Evolutionary conservation across 2,888 invertebrate species (phyloP), one percentile per base, ranked within the genome.

Genomic region (Pseudococcus longispinus): DNA sequence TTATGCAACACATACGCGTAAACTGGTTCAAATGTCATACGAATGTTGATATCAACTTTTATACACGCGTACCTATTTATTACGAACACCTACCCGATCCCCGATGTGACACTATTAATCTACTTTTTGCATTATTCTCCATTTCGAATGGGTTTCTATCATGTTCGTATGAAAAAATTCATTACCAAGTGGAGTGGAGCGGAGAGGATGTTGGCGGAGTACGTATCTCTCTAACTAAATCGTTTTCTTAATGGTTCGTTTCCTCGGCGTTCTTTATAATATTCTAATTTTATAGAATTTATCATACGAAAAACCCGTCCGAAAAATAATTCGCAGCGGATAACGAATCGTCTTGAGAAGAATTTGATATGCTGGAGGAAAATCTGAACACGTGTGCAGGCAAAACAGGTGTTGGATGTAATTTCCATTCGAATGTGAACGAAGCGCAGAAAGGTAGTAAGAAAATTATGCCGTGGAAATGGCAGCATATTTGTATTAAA

Each of bases 21-120:
- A 70, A 70, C 70, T 70, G 70, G 70, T 70, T 70, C 70, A 70
- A 70, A 70, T 70, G 70, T 70, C 70, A 70, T 29, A 32, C 26
- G 70, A 65, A 70, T 70, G 15, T 29, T 32, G 70, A 70, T 70
- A 70, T 70, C 70, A 15, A 29, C 70, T 70, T 3, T 26, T 65
- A 23, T 4, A 70, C 26, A 70, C 70, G 29, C 15, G 29, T 18
- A 70, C 29, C 29, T 29, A 70, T 60, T 23, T 13, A 60, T 60
- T 60, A 60, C 13, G 23, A 60, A 60, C 60, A 60, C 60, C 60
- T 60, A 60, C 60, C 23, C 6, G 23, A 15, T n/a, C 13, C 13
- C 5, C 37, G 37, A 65, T 23, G 18, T 70, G 70, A 29, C 70
- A 70, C 9, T 29, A 70, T 70, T 70, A 29, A 70, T 70, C 29